Base-by-base conservation (phyloP, 2,113 vertebrate genomes). In the Anolis carolinensis region DNA sequence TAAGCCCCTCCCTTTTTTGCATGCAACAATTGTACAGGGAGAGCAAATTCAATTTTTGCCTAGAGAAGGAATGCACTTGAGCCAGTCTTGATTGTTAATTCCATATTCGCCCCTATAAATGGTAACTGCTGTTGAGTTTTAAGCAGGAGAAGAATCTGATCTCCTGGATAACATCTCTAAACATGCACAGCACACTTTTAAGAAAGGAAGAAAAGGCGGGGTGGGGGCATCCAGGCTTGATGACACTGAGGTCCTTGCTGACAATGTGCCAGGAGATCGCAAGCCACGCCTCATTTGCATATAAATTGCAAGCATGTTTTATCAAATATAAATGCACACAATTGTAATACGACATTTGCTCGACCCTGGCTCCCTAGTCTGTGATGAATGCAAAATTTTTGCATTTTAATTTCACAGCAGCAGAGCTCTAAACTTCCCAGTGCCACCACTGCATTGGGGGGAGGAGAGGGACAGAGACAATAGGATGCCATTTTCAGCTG, bases 281-380 rank as follows among this genome's bases (percentile, higher is more conserved):
- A 92, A 94, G 89, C 92, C 90, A 89, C 16, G 2, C 89, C 87
- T 85, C 85, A 94, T 95, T 95, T 94, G 88, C 95, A 95, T 95
- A 94, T 94, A 95, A 95, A 95, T 95, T 94, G 92, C 94, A 94
- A 88, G 75, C 88, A 87, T 93, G 93, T 94, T 95, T 88, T 95
- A 94, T 95, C 94, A 94, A 93, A 90, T 94, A 94, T 92, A 94
- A 95, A 93, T 88, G 91, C 90, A 90, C 44, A 75, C 90, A 92
- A 92, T 95, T 50, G 25, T 94, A 94, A 92, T 86, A 86, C 85
- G 92, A 30, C 87, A 89, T 92, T 93, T 93, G 87, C 90, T 93
- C 92, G 91, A 92, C 93, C 92, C 92, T 91, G 65, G 55, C 86
- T 95, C 87, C 86, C 91, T 79, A 91, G 85, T 92, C 92, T 91